Conservation (phyloP, 2,113 vertebrate genomes). For the Tretioscincus oriximinensis region DNA sequence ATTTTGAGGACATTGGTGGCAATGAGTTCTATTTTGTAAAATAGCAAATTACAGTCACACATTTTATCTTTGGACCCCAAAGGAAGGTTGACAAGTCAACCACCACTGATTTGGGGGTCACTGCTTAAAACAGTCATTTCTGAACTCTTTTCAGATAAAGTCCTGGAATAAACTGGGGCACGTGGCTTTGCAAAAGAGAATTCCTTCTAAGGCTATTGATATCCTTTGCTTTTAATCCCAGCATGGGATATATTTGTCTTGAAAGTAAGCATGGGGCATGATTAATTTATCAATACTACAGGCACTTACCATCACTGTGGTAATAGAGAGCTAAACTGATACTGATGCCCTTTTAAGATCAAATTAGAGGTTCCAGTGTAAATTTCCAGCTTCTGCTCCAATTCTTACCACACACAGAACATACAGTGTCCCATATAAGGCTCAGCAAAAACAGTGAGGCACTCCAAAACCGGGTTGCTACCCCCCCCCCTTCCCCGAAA, state of each 20-base stretch:
- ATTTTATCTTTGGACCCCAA: background rate
- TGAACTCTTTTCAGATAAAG: background rate
- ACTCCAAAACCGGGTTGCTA: no score
- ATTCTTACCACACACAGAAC: background rate
- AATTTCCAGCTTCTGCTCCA: background rate
- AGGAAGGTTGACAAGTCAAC: background rate
- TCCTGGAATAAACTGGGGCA: background rate
- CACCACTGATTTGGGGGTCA: background rate
- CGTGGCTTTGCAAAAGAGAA: background rate
- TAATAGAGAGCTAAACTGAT: slow-evolving; percentile 4
- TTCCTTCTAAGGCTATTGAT: background rate
- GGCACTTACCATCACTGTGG: background rate
- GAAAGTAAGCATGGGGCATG: background rate
- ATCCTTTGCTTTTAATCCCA: background rate
- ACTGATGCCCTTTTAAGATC: slow-evolving; percentile 10
- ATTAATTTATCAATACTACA: background rate
- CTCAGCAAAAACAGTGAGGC: no score
- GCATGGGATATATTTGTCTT: background rate
- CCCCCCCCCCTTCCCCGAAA: no score
- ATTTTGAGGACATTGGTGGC: no score
- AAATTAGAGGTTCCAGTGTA: background rate
- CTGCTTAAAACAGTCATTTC: background rate
- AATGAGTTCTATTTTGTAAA: no score
- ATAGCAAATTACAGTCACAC: background rate
- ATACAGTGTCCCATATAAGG: background rate